phyloP scores from a whole-genome alignment of 2,888 invertebrate genomes.

The Athripsodes cinereus region DNA sequence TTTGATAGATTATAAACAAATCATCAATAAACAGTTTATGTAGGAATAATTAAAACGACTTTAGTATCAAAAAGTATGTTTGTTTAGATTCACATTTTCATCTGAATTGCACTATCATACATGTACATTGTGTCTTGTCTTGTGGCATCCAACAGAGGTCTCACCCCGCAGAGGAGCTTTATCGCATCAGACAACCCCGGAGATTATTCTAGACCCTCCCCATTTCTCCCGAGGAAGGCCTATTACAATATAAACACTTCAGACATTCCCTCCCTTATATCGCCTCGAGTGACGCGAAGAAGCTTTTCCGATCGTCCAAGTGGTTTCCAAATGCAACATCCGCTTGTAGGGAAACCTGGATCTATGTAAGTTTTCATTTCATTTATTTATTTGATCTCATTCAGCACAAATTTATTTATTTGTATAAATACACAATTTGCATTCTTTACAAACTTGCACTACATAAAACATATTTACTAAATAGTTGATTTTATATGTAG shows the following conservation, averaged over 20 bases:
- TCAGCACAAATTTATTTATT: constrained; percentile 9
- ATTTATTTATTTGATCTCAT: too few relatives aligned
- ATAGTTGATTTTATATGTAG: too few relatives aligned
- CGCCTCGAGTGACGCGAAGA: constrained; percentile 25
- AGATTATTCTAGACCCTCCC: constrained; percentile 25
- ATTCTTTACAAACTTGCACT: too few relatives aligned
- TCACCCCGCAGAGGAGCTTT: constrained; percentile 26
- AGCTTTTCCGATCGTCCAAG: constrained; percentile 23
- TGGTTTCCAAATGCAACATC: constrained; percentile 27
- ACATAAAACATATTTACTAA: too few relatives aligned
- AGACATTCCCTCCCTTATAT: constrained; percentile 23
- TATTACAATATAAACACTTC: constrained; percentile 25
- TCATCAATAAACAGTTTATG: too few relatives aligned
- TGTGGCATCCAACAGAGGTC: constrained; percentile 22
- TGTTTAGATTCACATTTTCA: too few relatives aligned
- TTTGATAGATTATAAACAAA: too few relatives aligned
- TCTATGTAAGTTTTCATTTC: constrained; percentile 24
- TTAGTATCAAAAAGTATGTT: too few relatives aligned
- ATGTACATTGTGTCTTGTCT: constrained; percentile 11
- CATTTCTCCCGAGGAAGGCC: constrained; percentile 26
- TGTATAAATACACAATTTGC: not conserved
- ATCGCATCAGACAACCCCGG: constrained; percentile 17
- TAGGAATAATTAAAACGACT: too few relatives aligned
- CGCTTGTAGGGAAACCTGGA: constrained; percentile 26
- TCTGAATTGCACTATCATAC: not conserved